A percentile compares a stretch with the other conserved stretches of the same genome.
Evolutionary conservation across 2,888 invertebrate genomes (phyloP).

Genomic region (Aricia artaxerxes): DNA sequence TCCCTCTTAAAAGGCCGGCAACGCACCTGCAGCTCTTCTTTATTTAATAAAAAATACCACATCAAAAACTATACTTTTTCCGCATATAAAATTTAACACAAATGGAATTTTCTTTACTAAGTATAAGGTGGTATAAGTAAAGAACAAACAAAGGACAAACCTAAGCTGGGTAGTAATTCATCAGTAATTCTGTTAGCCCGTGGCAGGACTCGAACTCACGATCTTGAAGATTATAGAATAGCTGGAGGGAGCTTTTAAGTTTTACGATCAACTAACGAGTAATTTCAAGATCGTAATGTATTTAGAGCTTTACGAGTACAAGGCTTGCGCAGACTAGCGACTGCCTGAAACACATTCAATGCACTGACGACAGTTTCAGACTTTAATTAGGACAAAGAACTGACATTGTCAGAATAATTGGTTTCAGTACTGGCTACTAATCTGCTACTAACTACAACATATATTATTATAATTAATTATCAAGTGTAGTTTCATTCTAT

Average conservation of each 20-base stretch:
- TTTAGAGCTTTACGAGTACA: conserved; percentile 6
- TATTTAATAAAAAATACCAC: too few relatives aligned
- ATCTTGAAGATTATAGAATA: background rate
- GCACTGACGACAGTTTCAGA: too few relatives aligned
- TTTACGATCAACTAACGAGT: conserved; percentile 22
- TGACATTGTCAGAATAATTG: too few relatives aligned
- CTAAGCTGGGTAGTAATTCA: background rate
- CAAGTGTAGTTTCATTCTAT: too few relatives aligned
- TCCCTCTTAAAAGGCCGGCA: too few relatives aligned
- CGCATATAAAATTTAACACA: too few relatives aligned
- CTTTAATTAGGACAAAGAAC: too few relatives aligned
- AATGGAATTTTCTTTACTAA: background rate
- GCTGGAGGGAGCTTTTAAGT: conserved; percentile 25
- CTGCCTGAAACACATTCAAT: background rate
- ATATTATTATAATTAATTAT: too few relatives aligned
- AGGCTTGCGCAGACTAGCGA: background rate
- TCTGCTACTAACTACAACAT: too few relatives aligned
- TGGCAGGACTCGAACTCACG: conserved; percentile 22
- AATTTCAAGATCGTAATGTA: conserved; percentile 17
- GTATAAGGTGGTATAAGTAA: background rate
- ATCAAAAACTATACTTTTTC: too few relatives aligned
- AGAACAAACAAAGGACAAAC: background rate
- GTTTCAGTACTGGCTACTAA: too few relatives aligned
- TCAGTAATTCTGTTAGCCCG: conserved; percentile 12
- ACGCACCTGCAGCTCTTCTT: too few relatives aligned